phyloP scores from a whole-genome alignment of 2,797 vertebrate genomes.

The Dermochelys coriacea region DNA sequence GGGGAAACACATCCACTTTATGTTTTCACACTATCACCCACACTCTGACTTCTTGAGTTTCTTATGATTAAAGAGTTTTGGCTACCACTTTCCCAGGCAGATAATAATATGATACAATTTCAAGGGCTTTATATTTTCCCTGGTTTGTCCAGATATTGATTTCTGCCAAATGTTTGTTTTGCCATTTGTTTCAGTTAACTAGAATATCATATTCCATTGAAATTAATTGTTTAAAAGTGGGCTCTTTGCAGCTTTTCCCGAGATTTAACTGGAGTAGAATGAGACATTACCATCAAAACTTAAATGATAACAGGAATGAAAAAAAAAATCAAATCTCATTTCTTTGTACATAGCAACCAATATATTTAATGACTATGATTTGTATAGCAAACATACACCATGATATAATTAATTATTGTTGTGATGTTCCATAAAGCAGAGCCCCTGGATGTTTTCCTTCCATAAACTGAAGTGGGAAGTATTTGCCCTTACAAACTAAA shows the following conservation, averaged over 20 bases:
- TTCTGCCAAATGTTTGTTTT: constrained; percentile 56
- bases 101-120: constrained; percentile 44
- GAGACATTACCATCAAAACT: no score
- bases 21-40: not conserved
- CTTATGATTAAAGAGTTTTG: constrained; percentile 17
- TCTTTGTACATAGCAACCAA: not conserved
- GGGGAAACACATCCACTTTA: not conserved
- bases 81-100: not conserved
- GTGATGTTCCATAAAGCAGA: not conserved
- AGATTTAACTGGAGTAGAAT: constrained; percentile 49
- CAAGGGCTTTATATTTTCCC: constrained; percentile 32
- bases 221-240: constrained; percentile 58
- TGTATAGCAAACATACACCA: not conserved
- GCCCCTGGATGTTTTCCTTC: constrained; percentile 7
- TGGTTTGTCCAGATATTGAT: constrained; percentile 28
- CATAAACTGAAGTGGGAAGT: not conserved
- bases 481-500: not conserved
- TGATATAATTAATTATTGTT: not conserved
- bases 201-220: constrained; percentile 24
- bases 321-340: constrained; percentile 38
- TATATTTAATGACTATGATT: not conserved
- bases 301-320: constrained; percentile 36
- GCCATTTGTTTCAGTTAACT: constrained; percentile 31
- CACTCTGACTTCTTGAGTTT: not conserved
- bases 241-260: constrained; percentile 1